These are phyloP conservation scores for Epistrophe eligans DNA, from an alignment of 2,888 invertebrate genomes.

Conservation along the genomic window DNA sequence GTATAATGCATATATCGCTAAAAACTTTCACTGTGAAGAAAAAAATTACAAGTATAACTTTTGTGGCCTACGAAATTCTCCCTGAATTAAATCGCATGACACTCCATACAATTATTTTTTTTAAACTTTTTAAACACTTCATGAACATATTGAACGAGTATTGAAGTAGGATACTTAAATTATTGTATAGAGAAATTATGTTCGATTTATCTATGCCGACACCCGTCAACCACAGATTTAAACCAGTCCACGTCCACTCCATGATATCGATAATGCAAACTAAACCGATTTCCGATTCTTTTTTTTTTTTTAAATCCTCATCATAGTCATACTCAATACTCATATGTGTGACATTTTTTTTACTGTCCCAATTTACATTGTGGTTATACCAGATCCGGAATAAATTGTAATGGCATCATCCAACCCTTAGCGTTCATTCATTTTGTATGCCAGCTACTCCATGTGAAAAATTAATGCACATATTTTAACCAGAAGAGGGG, in stretches of 20 bases:
- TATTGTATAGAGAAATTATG: conserved; percentile 7
- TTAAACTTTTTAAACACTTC: too few species aligned
- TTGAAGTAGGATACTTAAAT: neutral
- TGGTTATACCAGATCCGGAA: conserved; percentile 27
- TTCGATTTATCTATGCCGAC: conserved; percentile 5
- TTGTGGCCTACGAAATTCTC: too few species aligned
- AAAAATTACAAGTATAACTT: too few species aligned
- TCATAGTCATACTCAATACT: too few species aligned
- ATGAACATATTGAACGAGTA: too few species aligned
- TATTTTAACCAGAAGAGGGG: conserved; percentile 42
- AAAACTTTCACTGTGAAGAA: too few species aligned
- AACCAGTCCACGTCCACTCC: conserved; percentile 31
- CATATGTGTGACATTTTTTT: conserved; percentile 1
- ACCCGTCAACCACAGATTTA: conserved; percentile 35
- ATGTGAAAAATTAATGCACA: conserved; percentile 61
- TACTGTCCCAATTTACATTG: conserved; percentile 17
- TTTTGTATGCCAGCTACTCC: conserved; percentile 33
- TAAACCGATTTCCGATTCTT: conserved; percentile 28
- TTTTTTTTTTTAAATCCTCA: neutral
- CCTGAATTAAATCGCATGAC: too few species aligned
- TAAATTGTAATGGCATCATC: conserved; percentile 38
- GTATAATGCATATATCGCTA: too few species aligned
- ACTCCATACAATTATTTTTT: too few species aligned
- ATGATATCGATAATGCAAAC: conserved; percentile 46
- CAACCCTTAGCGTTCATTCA: conserved; percentile 13